phyloP scores from a whole-genome alignment of 2,797 vertebrate species.

The Psittacula derbiana region DNA sequence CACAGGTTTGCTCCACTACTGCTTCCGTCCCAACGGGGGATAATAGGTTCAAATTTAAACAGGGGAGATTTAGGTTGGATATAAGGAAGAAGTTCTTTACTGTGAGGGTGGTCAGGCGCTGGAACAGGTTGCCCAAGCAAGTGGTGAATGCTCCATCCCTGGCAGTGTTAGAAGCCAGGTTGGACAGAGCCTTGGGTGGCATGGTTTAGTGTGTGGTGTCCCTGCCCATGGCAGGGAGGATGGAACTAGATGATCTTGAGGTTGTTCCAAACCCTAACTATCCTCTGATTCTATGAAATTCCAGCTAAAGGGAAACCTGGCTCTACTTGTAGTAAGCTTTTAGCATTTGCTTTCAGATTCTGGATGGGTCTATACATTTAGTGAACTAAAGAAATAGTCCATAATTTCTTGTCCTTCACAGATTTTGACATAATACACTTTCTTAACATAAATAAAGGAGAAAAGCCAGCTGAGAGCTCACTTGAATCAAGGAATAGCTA shows the following conservation, averaged over 20 bases:
- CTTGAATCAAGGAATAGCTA: background rate
- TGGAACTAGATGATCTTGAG: background rate
- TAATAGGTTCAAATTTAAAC: background rate
- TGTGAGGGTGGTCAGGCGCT: background rate
- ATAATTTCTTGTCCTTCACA: background rate
- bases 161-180: background rate
- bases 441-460: background rate
- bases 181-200: background rate
- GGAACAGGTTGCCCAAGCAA: background rate
- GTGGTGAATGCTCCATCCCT: background rate
- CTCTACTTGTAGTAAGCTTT: background rate
- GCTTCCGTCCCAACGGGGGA: background rate
- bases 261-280: background rate
- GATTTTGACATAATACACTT: background rate
- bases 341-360: background rate
- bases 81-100: background rate
- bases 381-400: background rate
- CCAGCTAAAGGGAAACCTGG: background rate
- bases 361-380: fast-evolving
- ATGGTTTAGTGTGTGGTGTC: background rate
- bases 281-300: background rate
- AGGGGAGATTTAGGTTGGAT: background rate
- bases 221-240: background rate
- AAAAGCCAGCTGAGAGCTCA: background rate
- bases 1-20: background rate